These are phyloP conservation scores for Vannuccia rotundouncinata DNA, from an alignment of 2,888 invertebrate genomes.

Conservation along the genomic window DNA sequence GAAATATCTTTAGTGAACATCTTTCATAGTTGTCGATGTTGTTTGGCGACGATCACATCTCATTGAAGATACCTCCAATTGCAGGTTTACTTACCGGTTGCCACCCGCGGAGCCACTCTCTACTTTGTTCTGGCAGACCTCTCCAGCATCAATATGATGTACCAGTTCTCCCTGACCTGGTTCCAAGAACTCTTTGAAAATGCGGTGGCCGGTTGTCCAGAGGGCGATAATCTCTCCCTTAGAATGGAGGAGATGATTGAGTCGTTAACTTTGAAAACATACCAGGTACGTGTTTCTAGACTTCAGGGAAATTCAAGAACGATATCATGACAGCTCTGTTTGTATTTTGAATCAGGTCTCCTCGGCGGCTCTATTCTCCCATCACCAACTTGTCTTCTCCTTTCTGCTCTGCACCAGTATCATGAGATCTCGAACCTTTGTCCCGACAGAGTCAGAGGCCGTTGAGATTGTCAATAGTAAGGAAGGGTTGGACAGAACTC, in stretches of 20 bases:
- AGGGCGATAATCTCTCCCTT: slow-evolving; percentile 17
- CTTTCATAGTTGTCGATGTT: too few relatives aligned
- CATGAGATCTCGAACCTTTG: slow-evolving; percentile 46
- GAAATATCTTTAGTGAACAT: too few relatives aligned
- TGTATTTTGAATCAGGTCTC: slow-evolving; percentile 49
- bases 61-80: too few relatives aligned
- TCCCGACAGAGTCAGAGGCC: background rate
- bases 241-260: slow-evolving; percentile 42
- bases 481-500: slow-evolving; percentile 42
- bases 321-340: too few relatives aligned
- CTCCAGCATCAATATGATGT: slow-evolving; percentile 54
- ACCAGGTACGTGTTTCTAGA: slow-evolving; percentile 39
- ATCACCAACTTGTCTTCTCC: slow-evolving; percentile 55
- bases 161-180: slow-evolving; percentile 56
- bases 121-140: slow-evolving; percentile 55
- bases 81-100: slow-evolving; percentile 46
- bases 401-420: slow-evolving; percentile 53
- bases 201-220: background rate
- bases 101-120: slow-evolving; percentile 54
- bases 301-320: too few relatives aligned
- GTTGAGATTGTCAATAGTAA: background rate
- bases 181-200: slow-evolving; percentile 53
- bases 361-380: slow-evolving; percentile 52
- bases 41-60: too few relatives aligned
- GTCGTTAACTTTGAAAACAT: slow-evolving; percentile 40